Evolutionary conservation across 1,140 invertebrate genomes (phyloP).

Genomic region (Drosophila pruinosa): DNA sequence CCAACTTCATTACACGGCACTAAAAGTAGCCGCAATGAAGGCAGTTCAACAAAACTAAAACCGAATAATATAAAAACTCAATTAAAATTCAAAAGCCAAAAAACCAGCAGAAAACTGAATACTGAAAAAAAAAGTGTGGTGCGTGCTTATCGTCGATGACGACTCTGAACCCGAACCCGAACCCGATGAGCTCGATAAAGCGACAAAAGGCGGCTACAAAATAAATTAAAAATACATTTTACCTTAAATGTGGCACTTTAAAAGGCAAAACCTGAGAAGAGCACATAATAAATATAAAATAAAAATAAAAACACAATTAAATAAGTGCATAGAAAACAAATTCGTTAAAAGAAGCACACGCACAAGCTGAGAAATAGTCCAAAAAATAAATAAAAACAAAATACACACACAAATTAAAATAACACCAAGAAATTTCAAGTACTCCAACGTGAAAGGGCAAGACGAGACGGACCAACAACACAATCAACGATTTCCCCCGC

Average conservation of each 20-base stretch:
- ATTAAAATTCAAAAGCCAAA: constrained; percentile 63
- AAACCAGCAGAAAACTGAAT: constrained; percentile 8
- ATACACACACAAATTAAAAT: constrained; percentile 61
- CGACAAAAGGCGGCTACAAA: constrained; percentile 67
- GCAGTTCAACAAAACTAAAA: constrained; percentile 44
- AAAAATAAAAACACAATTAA: constrained; percentile 75
- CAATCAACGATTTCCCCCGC: constrained; percentile 1
- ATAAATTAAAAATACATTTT: constrained; percentile 81
- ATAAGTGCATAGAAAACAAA: constrained; percentile 72
- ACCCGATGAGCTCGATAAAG: constrained; percentile 70
- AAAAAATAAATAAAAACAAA: constrained; percentile 46
- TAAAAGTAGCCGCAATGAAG: constrained; percentile 34
- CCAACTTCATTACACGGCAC: constrained; percentile 61
- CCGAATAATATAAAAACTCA: constrained; percentile 66
- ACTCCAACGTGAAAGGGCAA: constrained; percentile 53
- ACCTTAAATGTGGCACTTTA: constrained; percentile 73
- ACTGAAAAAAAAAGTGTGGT: constrained; percentile 54
- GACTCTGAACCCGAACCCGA: constrained; percentile 37
- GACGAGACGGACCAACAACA: constrained; percentile 4
- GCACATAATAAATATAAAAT: constrained; percentile 78
- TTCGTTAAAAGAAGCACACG: constrained; percentile 34
- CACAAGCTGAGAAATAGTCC: constrained; percentile 1
- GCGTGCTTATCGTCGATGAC: constrained; percentile 67
- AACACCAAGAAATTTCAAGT: constrained; percentile 55
- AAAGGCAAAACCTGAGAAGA: constrained; percentile 58